These are phyloP conservation scores for Myotis daubentonii DNA, from an alignment of 2,797 vertebrate genomes.

Conservation along the genomic window DNA sequence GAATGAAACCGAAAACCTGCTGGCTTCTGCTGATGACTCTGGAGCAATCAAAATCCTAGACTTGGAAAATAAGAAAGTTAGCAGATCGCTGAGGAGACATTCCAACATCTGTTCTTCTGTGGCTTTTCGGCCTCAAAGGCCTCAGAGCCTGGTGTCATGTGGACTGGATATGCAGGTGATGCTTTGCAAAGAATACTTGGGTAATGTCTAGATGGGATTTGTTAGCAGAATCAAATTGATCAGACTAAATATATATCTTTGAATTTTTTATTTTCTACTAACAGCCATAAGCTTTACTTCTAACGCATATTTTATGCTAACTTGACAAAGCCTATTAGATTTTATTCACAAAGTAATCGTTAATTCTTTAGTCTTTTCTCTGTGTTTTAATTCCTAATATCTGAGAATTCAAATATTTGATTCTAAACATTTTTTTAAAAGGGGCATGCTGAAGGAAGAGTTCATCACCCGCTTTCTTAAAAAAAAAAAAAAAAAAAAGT, in stretches of 20 bases:
- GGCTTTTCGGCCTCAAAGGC: conserved; percentile 93
- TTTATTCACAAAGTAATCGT: conserved; percentile 42
- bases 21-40: conserved; percentile 95
- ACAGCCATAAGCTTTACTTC: conserved; percentile 1
- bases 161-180: conserved; percentile 99
- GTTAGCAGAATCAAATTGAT: conserved; percentile 25
- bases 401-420: too few relatives aligned
- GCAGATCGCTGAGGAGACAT: conserved; percentile 90
- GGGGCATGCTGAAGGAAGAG: background rate
- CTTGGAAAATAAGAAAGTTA: conserved; percentile 90
- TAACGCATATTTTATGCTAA: background rate
- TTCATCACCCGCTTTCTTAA: background rate
- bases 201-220: conserved; percentile 57
- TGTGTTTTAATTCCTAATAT: conserved; percentile 42
- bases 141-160: conserved; percentile 95
- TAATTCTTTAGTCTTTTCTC: conserved; percentile 29
- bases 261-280: conserved; percentile 19
- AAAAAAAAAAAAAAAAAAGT: background rate
- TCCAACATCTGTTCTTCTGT: conserved; percentile 97
- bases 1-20: conserved; percentile 87
- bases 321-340: conserved; percentile 17
- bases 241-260: conserved; percentile 39
- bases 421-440: conserved; percentile 50
- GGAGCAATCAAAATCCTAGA: conserved; percentile 93
- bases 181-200: conserved; percentile 56